Evolutionary conservation across 2,113 vertebrate genomes (phyloP).

Genomic region (Plestiodon gilberti): DNA sequence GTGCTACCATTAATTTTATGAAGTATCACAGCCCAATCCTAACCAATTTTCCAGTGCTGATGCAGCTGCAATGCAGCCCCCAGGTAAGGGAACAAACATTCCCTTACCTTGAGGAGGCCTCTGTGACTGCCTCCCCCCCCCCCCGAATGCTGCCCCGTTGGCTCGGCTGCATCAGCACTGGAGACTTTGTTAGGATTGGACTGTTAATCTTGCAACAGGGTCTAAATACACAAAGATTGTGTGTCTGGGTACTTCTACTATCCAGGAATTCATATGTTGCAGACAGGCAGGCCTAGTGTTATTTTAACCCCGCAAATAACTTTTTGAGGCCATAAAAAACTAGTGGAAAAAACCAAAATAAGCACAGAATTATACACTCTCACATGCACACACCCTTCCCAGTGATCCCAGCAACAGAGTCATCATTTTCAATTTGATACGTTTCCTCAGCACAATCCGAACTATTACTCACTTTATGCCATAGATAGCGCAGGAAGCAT

Average conservation of each 20-base stretch:
- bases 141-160: no score
- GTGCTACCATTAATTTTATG: not conserved
- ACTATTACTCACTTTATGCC: not conserved
- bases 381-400: not conserved
- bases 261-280: conserved; percentile 3
- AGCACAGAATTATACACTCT: not conserved
- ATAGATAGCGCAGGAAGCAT: no score
- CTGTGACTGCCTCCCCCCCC: no score
- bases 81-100: no score
- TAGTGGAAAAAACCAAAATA: conserved; percentile 24
- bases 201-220: not conserved
- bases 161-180: no score
- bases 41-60: no score
- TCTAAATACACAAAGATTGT: not conserved
- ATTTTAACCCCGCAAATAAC: conserved; percentile 6
- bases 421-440: not conserved
- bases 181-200: no score
- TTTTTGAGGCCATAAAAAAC: not conserved
- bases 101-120: no score
- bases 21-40: no score
- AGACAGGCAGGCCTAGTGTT: not conserved
- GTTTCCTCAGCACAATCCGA: not conserved
- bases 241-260: not conserved
- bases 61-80: no score
- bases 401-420: not conserved